Evolutionary conservation across 2,113 vertebrate species (phyloP), one percentile per base, ranked within the genome.

Genomic region (Opisthocomus hoazin): DNA sequence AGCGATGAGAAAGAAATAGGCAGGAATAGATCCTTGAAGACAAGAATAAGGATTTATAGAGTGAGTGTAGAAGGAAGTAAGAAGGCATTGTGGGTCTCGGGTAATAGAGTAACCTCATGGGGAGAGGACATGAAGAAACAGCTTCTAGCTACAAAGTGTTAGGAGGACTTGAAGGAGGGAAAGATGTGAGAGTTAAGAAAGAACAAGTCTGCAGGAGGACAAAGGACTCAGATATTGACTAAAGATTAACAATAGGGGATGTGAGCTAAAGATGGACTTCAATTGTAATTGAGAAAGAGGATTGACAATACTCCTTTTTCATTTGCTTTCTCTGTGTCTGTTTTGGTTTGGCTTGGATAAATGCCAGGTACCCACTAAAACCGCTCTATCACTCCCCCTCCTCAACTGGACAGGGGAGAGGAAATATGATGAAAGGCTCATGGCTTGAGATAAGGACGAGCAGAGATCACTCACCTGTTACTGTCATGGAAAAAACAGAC

Each of bases 191-290:
- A 89, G 34, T 87, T 81, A 53, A 75, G 61, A 82, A 94, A 94
- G 69, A 93, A 50, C 70, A 80, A 84, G 43, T 83, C 85, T 90
- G 56, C 84, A 84, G 61, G 43, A 23, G 36, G 17, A 85, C 27
- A 89, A 89, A 75, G 15, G 10, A 87, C 57, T 94, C 84, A 61
- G 84, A 82, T 76, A 60, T 46, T 93, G 89, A 93, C 84, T 36
- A 86, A 92, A 89, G 80, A 91, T 94, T 94, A 96, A 95, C 73
- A 84, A 91, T 27, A 93, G 34, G 19, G 89, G 84, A 96, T 48
- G 84, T 58, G n/a, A 95, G 15, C 15, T 80, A 74, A 57, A 92
- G 63, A 58, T 69, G 29, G 37, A 18, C 79, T 94, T 93, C 61
- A 36, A 84, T 32, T 80, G 51, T 14, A 88, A 58, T 74, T 75